phyloP scores from a whole-genome alignment of 1,140 invertebrate species.

The Cyclina sinensis region DNA sequence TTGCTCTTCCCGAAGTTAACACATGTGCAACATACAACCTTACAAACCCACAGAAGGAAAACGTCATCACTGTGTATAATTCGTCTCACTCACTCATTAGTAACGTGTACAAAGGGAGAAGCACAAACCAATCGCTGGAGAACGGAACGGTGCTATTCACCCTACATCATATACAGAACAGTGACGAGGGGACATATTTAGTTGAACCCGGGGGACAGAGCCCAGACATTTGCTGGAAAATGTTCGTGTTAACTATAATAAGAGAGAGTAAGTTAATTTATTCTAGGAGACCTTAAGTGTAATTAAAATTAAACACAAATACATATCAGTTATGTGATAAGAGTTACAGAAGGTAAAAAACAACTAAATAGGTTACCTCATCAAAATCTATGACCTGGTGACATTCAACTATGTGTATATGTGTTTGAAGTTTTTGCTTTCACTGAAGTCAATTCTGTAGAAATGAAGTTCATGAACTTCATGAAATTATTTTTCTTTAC shows the following conservation, averaged over 20 bases:
- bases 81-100: not conserved
- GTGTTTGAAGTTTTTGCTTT: too few relatives aligned
- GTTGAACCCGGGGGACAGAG: not conserved
- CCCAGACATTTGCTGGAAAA: not conserved
- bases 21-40: not conserved
- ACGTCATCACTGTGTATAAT: not conserved
- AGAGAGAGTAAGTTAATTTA: not conserved
- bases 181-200: not conserved
- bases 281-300: too few relatives aligned
- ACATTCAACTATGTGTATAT: too few relatives aligned
- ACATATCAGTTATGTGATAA: too few relatives aligned
- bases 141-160: not conserved
- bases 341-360: too few relatives aligned
- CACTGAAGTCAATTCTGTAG: too few relatives aligned
- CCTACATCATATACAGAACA: not conserved
- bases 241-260: not conserved
- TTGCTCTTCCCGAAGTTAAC: not conserved
- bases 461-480: too few relatives aligned
- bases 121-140: not conserved
- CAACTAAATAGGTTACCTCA: too few relatives aligned
- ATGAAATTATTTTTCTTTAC: too few relatives aligned
- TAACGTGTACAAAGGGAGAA: not conserved
- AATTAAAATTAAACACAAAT: too few relatives aligned
- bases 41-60: not conserved
- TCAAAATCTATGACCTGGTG: too few relatives aligned